Percentiles rank a stretch among this genome's conserved stretches.
phyloP scores from a whole-genome alignment of 2,113 vertebrate genomes.

The Lepisosteus oculatus region DNA sequence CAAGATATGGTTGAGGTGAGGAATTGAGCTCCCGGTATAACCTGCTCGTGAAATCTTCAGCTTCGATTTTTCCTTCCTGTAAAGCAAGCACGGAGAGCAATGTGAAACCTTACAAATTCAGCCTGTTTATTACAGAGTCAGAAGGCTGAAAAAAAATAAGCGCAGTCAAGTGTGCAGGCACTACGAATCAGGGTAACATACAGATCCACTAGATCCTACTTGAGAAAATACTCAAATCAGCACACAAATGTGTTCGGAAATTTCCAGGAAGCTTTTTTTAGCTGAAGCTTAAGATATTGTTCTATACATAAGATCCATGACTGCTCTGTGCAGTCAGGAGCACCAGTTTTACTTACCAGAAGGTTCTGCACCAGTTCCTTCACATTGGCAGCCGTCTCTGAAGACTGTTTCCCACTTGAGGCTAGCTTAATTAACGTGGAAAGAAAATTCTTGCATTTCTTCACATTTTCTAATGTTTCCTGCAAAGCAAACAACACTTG shows the following conservation, averaged over 20 bases:
- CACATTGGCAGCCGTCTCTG: constrained; percentile 87
- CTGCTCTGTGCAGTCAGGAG: too few relatives aligned
- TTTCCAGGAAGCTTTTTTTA: too few relatives aligned
- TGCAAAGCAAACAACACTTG: constrained; percentile 43
- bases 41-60: constrained; percentile 94
- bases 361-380: constrained; percentile 91
- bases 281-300: too few relatives aligned
- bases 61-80: constrained; percentile 92
- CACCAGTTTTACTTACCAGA: constrained; percentile 73
- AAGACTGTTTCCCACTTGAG: constrained; percentile 88
- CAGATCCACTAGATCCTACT: too few relatives aligned
- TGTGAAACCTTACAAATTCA: too few relatives aligned
- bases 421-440: constrained; percentile 96
- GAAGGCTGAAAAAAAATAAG: too few relatives aligned
- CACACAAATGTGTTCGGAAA: too few relatives aligned
- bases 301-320: too few relatives aligned
- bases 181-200: too few relatives aligned
- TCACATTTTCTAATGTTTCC: constrained; percentile 98
- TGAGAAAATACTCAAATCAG: too few relatives aligned
- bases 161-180: too few relatives aligned
- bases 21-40: constrained; percentile 96
- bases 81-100: constrained; percentile 23
- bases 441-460: constrained; percentile 97
- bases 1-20: constrained; percentile 95
- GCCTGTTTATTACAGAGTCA: too few relatives aligned